Base-by-base conservation (phyloP, 2,113 vertebrate genomes). In the Petrocephalus microphthalmus region DNA sequence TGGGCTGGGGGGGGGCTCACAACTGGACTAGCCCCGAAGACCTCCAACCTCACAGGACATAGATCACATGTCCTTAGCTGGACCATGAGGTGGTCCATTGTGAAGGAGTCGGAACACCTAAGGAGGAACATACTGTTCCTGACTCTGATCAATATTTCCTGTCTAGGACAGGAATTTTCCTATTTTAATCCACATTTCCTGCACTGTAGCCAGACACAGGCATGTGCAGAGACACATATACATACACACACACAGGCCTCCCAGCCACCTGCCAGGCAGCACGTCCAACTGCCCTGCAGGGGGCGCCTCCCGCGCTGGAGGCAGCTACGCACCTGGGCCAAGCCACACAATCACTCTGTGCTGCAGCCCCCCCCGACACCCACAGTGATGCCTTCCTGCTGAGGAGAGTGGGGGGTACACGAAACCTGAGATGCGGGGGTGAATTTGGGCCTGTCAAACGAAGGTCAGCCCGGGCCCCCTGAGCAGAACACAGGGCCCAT, bases 281-380 rank as follows among this genome's bases (percentile, higher is more conserved):
- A 49, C 2, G 20, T 49, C 81, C 45, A 49, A n/a, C 45, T 47
- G 19, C 3, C 81, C 81, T 22, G 81, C 81, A 83, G 81, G 93
- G 93, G 93, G 92, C 93, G 94, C 89, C 92, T 93, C 92, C 92
- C 78, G 87, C 91, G 92, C 90, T 93, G 92, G 89, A 90, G 92
- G 91, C 90, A 67, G 86, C 22, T 60, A 91, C 91, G 93, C 93
- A 95, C 94, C 94, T 94, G 94, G 94, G 93, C 94, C 94, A 95
- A 94, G 92, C 93, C 92, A 29, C 94, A 94, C 93, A 94, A 94
- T 93, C 91, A 92, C 94, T 94, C 93, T 93, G 94, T 10, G 93
- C 93, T 94, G 93, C 92, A 94, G 92, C 91, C 67, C 64, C 67
- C 67, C 64, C 25, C 85, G 56, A 88, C 54, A 85, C 7, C 60